A percentile compares a stretch with the other conserved stretches of the same genome.
Evolutionary conservation across 2,888 invertebrate species (phyloP).

Genomic region (Drosophila birchii): DNA sequence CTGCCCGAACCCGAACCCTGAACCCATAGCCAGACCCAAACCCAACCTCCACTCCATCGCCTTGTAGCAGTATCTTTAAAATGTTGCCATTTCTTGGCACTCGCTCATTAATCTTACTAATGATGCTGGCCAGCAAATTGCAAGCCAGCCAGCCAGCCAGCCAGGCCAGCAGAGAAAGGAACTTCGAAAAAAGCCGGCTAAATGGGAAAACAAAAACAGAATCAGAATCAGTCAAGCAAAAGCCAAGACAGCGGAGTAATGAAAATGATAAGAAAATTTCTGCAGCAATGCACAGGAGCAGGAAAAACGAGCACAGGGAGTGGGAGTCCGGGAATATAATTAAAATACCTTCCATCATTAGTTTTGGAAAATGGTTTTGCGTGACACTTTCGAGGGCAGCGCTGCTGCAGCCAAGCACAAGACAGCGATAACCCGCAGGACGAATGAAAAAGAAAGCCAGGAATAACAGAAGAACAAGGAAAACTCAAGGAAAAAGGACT

Average conservation of each 20-base stretch:
- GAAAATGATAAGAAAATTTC: conserved; percentile 82
- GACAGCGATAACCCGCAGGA: conserved; percentile 77
- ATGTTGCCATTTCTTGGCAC: conserved; percentile 43
- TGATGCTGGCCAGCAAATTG: conserved; percentile 79
- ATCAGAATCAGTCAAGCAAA: conserved; percentile 79
- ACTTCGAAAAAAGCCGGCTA: conserved; percentile 26
- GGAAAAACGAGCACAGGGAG: conserved; percentile 23
- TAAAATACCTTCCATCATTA: conserved; percentile 83
- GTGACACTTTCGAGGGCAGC: conserved; percentile 69
- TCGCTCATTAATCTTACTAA: conserved; percentile 80
- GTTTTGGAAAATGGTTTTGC: conserved; percentile 78
- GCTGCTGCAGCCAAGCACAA: conserved; percentile 75
- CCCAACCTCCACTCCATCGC: conserved; percentile 1
- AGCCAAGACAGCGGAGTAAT: conserved; percentile 73
- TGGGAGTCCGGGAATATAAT: conserved; percentile 68
- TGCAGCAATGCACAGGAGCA: conserved; percentile 75
- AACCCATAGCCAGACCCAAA: neutral
- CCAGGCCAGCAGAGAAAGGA: conserved; percentile 23
- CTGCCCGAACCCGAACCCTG: conserved; percentile 15
- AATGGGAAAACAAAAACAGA: conserved; percentile 53
- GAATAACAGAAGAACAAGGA: conserved; percentile 20
- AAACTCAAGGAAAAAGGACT: conserved; percentile 47
- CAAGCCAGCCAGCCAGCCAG: conserved; percentile 27
- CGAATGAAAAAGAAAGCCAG: conserved; percentile 29
- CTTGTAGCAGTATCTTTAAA: conserved; percentile 63